phyloP scores from a whole-genome alignment of 2,113 vertebrate genomes.

The Regulus satrapa region DNA sequence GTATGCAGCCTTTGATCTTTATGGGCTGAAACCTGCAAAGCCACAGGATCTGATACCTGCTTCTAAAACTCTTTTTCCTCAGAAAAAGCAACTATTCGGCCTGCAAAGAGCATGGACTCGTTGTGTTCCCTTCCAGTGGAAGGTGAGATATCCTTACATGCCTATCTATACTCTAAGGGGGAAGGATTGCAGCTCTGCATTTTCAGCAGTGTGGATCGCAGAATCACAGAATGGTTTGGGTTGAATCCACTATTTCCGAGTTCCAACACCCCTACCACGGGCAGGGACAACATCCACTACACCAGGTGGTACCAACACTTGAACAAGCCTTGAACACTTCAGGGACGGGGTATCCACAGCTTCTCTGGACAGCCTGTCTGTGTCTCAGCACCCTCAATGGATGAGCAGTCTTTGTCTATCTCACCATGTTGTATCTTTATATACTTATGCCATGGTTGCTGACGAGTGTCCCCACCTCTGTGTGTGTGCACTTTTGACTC shows the following conservation, averaged over 20 bases:
- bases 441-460: not conserved
- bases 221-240: not conserved
- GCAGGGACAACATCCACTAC: not conserved
- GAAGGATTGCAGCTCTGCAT: not conserved
- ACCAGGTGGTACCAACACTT: not conserved
- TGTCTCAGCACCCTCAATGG: not conserved
- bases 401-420: not conserved
- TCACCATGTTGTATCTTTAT: not conserved
- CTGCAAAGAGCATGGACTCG: slow-evolving; percentile 97
- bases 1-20: not conserved
- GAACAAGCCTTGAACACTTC: not conserved
- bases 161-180: not conserved
- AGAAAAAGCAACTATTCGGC: slow-evolving; percentile 92
- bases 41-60: not conserved
- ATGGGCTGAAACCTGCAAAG: not conserved
- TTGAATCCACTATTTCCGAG: not conserved
- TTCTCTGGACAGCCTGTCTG: not conserved
- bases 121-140: slow-evolving; percentile 89
- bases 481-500: not conserved
- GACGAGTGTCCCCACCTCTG: not conserved
- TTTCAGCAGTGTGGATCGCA: not conserved
- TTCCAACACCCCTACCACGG: not conserved
- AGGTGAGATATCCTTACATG: slow-evolving; percentile 75
- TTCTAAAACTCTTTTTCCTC: slow-evolving; percentile 45
- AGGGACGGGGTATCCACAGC: not conserved